phyloP scores from a whole-genome alignment of 2,888 invertebrate species.

The Tigriopus californicus region DNA sequence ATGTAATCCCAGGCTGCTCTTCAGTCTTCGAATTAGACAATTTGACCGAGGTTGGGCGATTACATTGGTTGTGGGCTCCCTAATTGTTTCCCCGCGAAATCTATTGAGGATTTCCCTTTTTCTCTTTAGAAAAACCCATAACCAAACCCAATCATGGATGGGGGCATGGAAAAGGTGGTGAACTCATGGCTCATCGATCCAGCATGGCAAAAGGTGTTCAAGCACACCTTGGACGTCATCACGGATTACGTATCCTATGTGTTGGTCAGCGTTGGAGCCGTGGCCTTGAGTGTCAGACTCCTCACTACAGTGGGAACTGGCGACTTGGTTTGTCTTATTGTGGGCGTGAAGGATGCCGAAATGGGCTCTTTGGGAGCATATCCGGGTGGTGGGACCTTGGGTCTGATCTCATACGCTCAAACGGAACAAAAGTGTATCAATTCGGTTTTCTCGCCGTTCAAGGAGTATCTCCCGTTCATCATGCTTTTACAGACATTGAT shows the following conservation, averaged over 20 bases:
- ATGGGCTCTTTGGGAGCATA: not conserved
- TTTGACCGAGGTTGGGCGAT: no score
- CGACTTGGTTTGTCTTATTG: constrained; percentile 1
- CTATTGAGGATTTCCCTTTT: no score
- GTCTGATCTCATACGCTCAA: constrained; percentile 1
- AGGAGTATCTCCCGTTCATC: constrained; percentile 13
- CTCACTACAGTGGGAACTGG: constrained; percentile 12
- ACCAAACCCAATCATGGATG: not conserved
- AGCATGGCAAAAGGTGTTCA: constrained; percentile 11
- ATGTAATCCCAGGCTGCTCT: no score
- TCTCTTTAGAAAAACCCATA: no score
- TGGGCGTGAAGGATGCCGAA: not conserved
- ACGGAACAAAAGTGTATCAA: constrained; percentile 3
- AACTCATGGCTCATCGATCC: constrained; percentile 12
- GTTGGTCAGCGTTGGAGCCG: constrained; percentile 3
- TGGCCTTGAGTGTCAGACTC: constrained; percentile 6
- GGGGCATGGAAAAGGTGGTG: not conserved
- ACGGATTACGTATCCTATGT: constrained; percentile 8
- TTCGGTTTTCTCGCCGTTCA: not conserved
- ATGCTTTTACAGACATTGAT: constrained; percentile 12
- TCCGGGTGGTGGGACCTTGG: constrained; percentile 10
- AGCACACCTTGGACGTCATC: constrained; percentile 13
- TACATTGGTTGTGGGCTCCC: no score
- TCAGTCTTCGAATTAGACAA: no score
- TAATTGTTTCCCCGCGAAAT: no score